Evolutionary conservation across 2,113 vertebrate genomes (phyloP).

Genomic region (Prolemur simus): DNA sequence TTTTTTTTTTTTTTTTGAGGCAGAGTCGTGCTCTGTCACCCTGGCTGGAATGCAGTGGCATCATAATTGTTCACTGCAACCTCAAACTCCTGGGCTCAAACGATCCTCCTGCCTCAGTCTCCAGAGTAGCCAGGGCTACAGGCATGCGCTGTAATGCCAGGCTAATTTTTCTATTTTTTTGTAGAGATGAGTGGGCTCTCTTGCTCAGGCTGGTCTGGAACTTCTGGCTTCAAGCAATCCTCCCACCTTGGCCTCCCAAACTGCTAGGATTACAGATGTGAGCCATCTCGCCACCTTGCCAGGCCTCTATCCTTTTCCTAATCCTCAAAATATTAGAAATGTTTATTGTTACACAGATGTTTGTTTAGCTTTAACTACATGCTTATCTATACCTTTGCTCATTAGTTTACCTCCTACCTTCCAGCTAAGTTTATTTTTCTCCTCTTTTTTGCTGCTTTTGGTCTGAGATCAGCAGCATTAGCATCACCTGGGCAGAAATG

Average conservation of each 20-base stretch:
- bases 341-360: not conserved
- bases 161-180: not conserved
- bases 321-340: not conserved
- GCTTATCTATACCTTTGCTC: not conserved
- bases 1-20: not conserved
- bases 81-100: not conserved
- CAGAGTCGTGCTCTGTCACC: not conserved
- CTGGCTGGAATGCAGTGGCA: not conserved
- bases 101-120: not conserved
- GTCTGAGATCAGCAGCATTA: not conserved
- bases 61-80: not conserved
- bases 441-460: not conserved
- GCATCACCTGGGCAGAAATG: not conserved
- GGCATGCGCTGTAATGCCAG: not conserved
- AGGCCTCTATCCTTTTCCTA: not conserved
- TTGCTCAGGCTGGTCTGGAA: not conserved
- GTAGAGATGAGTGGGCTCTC: not conserved
- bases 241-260: not conserved
- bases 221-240: not conserved
- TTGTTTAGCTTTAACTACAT: not conserved
- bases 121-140: not conserved
- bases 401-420: not conserved
- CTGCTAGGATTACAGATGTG: not conserved
- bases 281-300: not conserved
- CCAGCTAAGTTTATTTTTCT: not conserved